These are phyloP conservation scores for Stomatorhinus ivindoensis DNA, from an alignment of 2,113 vertebrate genomes.

Conservation along the genomic window DNA sequence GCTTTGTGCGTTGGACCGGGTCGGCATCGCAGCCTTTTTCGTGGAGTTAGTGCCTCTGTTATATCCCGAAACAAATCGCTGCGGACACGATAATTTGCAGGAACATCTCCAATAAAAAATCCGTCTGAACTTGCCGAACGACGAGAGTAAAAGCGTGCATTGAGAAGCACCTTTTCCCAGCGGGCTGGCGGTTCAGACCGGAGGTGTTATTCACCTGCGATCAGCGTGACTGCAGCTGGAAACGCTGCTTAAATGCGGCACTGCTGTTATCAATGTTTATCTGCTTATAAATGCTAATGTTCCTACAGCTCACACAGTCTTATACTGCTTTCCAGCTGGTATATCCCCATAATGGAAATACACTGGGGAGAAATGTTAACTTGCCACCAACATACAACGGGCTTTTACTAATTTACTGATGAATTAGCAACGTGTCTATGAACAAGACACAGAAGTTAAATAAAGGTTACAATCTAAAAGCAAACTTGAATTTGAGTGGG, in stretches of 20 bases:
- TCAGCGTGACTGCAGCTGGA: background rate
- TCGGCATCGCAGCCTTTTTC: background rate
- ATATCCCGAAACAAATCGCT: background rate
- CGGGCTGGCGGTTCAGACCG: background rate
- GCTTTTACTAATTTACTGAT: background rate
- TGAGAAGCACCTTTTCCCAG: background rate
- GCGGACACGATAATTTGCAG: background rate
- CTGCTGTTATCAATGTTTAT: background rate
- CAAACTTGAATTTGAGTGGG: background rate
- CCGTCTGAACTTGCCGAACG: constrained; percentile 29
- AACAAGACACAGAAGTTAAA: background rate
- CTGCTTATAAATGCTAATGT: background rate
- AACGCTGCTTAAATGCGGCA: background rate
- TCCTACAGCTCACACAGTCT: background rate
- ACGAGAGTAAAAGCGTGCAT: constrained; percentile 25
- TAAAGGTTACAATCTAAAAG: background rate
- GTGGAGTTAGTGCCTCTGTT: background rate
- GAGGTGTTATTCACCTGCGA: background rate
- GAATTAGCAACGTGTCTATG: background rate
- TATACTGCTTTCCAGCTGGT: background rate
- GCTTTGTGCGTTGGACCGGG: background rate
- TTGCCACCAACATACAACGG: background rate
- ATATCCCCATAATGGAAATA: background rate
- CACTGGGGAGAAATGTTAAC: background rate
- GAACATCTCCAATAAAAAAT: constrained; percentile 8